These are phyloP conservation scores for Brachyistius frenatus DNA, from an alignment of 2,113 vertebrate species.

Conservation along the genomic window DNA sequence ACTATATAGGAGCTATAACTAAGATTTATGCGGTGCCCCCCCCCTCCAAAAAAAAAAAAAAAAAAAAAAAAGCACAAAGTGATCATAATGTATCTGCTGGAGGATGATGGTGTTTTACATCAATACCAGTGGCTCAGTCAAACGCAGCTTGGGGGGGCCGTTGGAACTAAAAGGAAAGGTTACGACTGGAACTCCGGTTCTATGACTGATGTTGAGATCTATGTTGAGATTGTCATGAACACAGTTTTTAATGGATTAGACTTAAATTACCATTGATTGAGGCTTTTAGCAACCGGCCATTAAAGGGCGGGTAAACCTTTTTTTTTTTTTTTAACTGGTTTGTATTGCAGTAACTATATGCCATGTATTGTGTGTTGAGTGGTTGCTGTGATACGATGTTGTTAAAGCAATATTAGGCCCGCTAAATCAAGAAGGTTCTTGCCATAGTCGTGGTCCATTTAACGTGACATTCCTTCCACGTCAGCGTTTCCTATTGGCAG, in stretches of 20 bases:
- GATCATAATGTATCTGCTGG: constrained; percentile 50
- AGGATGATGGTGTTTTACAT: constrained; percentile 40
- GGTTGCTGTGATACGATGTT: too few species aligned
- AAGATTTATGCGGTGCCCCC: constrained; percentile 26
- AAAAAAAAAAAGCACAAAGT: not conserved
- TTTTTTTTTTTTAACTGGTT: too few species aligned
- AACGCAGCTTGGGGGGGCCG: not conserved
- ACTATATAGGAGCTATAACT: constrained; percentile 49
- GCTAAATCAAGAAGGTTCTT: too few species aligned
- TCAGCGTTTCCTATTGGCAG: too few species aligned
- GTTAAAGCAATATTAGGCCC: too few species aligned
- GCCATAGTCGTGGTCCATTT: too few species aligned
- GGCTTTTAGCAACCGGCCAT: not conserved
- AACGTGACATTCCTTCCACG: too few species aligned
- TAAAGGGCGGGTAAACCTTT: too few species aligned
- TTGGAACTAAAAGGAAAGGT: not conserved
- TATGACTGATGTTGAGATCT: not conserved
- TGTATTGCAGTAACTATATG: too few species aligned
- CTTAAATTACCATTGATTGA: not conserved
- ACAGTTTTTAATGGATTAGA: not conserved
- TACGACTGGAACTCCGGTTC: constrained; percentile 7
- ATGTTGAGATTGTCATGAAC: not conserved
- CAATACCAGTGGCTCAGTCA: constrained; percentile 29
- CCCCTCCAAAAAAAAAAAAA: not conserved
- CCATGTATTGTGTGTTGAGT: too few species aligned